Base-by-base conservation (phyloP, 2,113 vertebrate genomes). In the Piprites chloris region DNA sequence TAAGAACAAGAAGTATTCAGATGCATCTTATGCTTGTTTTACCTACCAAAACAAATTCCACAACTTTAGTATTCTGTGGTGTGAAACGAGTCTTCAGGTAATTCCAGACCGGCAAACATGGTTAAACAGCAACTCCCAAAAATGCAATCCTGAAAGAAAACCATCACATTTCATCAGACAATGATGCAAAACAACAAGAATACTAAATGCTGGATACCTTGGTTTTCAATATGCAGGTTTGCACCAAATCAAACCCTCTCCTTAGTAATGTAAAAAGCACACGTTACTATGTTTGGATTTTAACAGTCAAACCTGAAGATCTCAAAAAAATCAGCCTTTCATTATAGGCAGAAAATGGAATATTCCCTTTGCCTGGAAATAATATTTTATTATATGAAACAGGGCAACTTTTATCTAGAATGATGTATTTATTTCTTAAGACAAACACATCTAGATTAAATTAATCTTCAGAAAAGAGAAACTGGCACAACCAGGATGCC, bases 51-150 rank as follows among this genome's bases (percentile, higher is more conserved):
- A 82, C 46, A 42, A 87, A 89, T 63, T 42, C 56, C 63, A 85
- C 63, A 58, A 90, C 71, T 95, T 97, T 83, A 96, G 95, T 86
- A 85, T 47, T 89, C 58, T 58, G 87, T 88, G 77, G 86, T 52
- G 73, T 49, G 94, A 94, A 95, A 86, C 88, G 95, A 68, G 32
- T 91, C 94, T 95, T 97, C 93, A 89, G 96, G 95, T 93, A 96
- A 93, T 68, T 91, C 93, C 96, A 95, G 94, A 77, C 53, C 91
- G 90, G 85, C 47, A 86, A 96, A 92, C 97, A 97, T 97, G 95
- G 95, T 96, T 89, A 87, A 94, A 47, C 56, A 90, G 72, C 93
- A 93, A 69, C 79, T 97, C 89, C 89, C 90, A 33, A n/a, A 95
- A 96, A 79, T 3, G 74, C 63, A 97, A 94, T 72, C 92, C 97